Base-by-base conservation (phyloP, 53 echinoderm and acorn worm genomes). In the Hippasteria phrygiana region DNA sequence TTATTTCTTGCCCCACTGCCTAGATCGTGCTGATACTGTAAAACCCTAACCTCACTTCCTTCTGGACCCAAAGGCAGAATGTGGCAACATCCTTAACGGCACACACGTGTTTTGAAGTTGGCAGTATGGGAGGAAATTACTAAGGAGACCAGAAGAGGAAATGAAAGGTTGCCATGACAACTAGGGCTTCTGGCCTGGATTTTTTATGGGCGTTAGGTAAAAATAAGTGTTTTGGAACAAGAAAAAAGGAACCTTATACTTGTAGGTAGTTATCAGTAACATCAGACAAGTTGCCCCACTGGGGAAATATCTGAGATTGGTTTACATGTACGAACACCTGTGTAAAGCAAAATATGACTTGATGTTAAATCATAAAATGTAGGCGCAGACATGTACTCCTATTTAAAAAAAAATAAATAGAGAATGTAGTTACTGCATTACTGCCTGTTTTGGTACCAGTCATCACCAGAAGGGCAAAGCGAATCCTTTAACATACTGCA, bases 141-240 rank as follows among this genome's bases (percentile, higher is more conserved):
- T 32, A n/a, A 35, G 85, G 85, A 85, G 50, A 43, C 85, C 70
- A 38, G 46, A 33, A 42, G 16, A 66, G 83, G 45, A 71, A 48
- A 35, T 13, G 85, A 71, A 35, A 70, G 14, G 85, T 85, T 85
- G 85, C 26, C 48, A 53, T 71, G 69, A 53, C 69, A 85, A 85
- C 53, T 36, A 17, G 64, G 51, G 71, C 33, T 29, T 24, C 40
- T 8, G 46, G 65, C 37, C 69, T 35, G 36, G 17, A 12, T 12
- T 35, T 67, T 67, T 35, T 35, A 2, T 0, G 33, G 24, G 24
- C 59, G 7, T 24, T 8, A 59, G 6, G 26, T 59, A 16, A 54
- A 54, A 10, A 54, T 54, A 26, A 59, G 7, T 59, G 20, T 51
- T 14, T 59, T 26, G 8, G 59, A 26, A 8, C 22, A 59, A 12